phyloP scores from a whole-genome alignment of 2,113 vertebrate species.

The Stictonetta naevosa region DNA sequence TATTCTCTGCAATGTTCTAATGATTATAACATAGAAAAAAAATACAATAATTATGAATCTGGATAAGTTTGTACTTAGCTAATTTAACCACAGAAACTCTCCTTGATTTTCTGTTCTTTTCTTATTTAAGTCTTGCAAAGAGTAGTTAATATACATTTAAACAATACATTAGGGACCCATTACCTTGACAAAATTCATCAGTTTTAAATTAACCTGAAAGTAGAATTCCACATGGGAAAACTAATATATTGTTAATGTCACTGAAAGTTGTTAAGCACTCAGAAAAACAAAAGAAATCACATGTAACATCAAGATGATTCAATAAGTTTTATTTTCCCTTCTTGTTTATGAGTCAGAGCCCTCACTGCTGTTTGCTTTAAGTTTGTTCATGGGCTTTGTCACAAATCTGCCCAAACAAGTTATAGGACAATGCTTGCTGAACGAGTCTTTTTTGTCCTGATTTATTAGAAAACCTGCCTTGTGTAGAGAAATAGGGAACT shows the following conservation, averaged over 20 bases:
- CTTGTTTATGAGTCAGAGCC: neutral
- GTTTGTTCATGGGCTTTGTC: neutral
- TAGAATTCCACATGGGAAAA: conserved; percentile 6
- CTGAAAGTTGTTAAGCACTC: neutral
- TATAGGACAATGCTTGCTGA: neutral
- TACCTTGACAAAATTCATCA: neutral
- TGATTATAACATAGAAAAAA: neutral
- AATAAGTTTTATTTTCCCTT: neutral
- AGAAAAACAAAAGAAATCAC: neutral
- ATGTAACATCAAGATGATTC: neutral
- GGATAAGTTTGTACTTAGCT: neutral
- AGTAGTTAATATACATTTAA: neutral
- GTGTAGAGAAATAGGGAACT: neutral
- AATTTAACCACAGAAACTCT: neutral
- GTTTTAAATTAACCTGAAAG: conserved; percentile 36
- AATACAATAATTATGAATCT: neutral
- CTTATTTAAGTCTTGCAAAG: conserved; percentile 7
- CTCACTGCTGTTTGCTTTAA: neutral
- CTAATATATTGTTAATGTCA: neutral
- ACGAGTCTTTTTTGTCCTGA: neutral
- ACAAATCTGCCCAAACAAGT: neutral
- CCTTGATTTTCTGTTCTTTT: neutral
- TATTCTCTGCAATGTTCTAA: neutral
- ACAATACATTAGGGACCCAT: neutral
- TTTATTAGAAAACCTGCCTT: neutral